Conservation (phyloP, 2,113 vertebrate genomes). For the Columba livia region DNA sequence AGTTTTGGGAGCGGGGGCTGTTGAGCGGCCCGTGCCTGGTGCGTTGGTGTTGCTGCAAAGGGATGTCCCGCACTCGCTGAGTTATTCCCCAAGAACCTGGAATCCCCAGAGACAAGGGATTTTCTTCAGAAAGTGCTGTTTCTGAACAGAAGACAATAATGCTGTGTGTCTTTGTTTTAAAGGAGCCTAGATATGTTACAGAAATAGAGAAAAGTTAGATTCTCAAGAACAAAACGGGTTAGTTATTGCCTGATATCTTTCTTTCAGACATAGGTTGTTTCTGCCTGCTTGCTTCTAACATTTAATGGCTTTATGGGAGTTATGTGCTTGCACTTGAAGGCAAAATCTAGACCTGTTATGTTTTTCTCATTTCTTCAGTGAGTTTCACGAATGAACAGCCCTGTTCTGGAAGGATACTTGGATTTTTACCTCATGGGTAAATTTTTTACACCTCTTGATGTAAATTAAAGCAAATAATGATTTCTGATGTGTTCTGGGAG, state of each 20-base stretch:
- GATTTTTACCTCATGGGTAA: not conserved
- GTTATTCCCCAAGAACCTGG: not conserved
- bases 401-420: not conserved
- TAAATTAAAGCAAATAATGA: not conserved
- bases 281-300: not conserved
- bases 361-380: not conserved
- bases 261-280: not conserved
- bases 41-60: no score
- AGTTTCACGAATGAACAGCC: not conserved
- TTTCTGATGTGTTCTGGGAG: not conserved
- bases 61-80: no score
- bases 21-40: no score
- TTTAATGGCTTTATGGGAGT: not conserved
- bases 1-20: no score
- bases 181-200: not conserved
- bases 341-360: not conserved
- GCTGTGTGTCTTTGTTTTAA: not conserved
- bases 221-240: not conserved
- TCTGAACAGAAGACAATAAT: not conserved
- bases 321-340: not conserved
- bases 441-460: not conserved
- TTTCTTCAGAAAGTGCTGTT: not conserved
- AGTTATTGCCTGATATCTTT: not conserved
- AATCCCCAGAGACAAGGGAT: not conserved
- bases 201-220: not conserved